Base-by-base conservation (phyloP, 2,888 invertebrate species). In the Agrotis clavis region DNA sequence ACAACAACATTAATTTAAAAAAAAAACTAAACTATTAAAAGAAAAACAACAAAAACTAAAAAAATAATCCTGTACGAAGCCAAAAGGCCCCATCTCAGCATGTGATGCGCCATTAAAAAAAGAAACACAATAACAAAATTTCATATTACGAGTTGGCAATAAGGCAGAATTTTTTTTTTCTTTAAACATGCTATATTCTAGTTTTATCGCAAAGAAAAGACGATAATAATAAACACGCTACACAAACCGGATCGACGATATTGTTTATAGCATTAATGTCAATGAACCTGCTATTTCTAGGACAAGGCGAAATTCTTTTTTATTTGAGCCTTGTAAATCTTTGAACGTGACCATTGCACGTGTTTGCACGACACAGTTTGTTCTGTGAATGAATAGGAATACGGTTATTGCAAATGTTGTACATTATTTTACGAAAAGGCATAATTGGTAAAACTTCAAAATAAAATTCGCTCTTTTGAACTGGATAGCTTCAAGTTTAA, bases 281-380 rank as follows among this genome's bases (percentile, higher is more conserved):
- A 83, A 79, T 85, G 88, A 88, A 83, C 88, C 70, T 74, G 66
- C 61, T 74, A 57, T 87, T 87, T 87, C 74, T 85, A 85, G 85
- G 70, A 78, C 84, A 86, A 85, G 87, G 87, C 79, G 67, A 79
- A 74, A 72, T 63, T 6, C 59, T 57, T 77, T 79, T 57, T 74
- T 67, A 21, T 68, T 62, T 57, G n/a, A 71, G 45, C 72, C 59
- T 45, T 47, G 50, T n/a, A 54, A 59, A 64, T 50, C 72, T 67
- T 74, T 35, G 63, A 41, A 69, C 69, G 67, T 64, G 71, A 68
- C 59, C 67, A 71, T 45, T 53, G 51, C 74, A 71, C 53, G 50
- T 79, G 50, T 19, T 56, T n/a, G 16, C 81, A 59, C 18, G 62
- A 65, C 50, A 56, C 70, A 19, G 5, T 47, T 53, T 4, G 6